Evolutionary conservation across 2,888 invertebrate genomes (phyloP).

Genomic region (Synanthedon formicaeformis): DNA sequence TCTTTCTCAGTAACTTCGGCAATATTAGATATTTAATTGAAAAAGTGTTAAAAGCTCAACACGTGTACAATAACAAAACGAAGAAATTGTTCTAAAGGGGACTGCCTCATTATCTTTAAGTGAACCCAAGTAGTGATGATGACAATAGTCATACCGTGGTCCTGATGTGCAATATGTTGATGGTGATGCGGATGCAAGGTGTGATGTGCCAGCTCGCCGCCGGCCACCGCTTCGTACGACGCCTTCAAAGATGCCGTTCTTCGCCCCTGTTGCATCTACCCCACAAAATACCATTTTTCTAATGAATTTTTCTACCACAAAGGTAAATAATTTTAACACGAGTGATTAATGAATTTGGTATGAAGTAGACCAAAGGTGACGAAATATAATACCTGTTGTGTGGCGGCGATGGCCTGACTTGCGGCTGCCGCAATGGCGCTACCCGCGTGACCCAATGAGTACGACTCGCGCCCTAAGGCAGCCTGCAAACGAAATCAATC

Average conservation of each 20-base stretch:
- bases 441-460: slow-evolving; percentile 85
- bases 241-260: slow-evolving; percentile 94
- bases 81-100: neutral
- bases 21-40: too few relatives aligned
- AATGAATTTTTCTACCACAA: too few relatives aligned
- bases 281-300: too few relatives aligned
- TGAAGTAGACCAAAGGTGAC: neutral
- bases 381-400: slow-evolving; percentile 80
- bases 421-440: slow-evolving; percentile 91
- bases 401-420: slow-evolving; percentile 95
- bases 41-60: too few relatives aligned
- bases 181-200: slow-evolving; percentile 76
- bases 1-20: too few relatives aligned
- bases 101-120: neutral
- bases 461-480: slow-evolving; percentile 67
- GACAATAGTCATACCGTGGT: slow-evolving; percentile 19
- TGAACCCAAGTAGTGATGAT: neutral
- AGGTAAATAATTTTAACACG: too few relatives aligned
- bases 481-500: slow-evolving; percentile 23
- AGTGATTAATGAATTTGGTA: too few relatives aligned
- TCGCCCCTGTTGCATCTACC: slow-evolving; percentile 91
- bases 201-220: slow-evolving; percentile 76
- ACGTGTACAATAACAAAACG: neutral
- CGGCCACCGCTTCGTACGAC: slow-evolving; percentile 88
- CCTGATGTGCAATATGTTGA: slow-evolving; percentile 74